Evolutionary conservation across 2,113 vertebrate species (phyloP).

Genomic region (Vombatus ursinus): DNA sequence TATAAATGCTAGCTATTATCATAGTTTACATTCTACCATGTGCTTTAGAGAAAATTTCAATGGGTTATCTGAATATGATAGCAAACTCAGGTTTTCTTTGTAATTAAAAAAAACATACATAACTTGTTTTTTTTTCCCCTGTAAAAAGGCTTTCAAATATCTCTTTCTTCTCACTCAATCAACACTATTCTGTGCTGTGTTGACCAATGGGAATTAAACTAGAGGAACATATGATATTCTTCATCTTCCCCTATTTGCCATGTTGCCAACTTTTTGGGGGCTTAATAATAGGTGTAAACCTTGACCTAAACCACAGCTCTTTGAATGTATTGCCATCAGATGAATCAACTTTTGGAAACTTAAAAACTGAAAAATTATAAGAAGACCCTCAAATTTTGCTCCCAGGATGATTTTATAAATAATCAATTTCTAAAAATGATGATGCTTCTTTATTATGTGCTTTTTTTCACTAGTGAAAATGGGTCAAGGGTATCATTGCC

Average conservation of each 20-base stretch:
- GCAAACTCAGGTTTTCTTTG: neutral
- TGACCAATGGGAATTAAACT: conserved; percentile 1
- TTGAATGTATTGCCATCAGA: neutral
- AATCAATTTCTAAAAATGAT: neutral
- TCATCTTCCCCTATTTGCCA: neutral
- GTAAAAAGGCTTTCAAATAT: conserved; percentile 35
- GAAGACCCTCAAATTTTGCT: conserved; percentile 15
- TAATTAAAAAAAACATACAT: conserved; percentile 34
- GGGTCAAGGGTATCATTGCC: neutral
- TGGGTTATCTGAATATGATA: neutral
- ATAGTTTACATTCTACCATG: neutral
- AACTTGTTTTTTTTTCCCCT: conserved; percentile 2
- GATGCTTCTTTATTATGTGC: neutral
- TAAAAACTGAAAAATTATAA: neutral
- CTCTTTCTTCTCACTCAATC: neutral
- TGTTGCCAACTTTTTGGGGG: neutral
- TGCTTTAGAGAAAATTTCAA: neutral
- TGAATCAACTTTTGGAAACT: neutral
- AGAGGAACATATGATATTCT: neutral
- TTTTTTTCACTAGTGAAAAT: neutral
- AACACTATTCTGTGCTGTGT: neutral
- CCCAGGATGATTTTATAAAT: neutral
- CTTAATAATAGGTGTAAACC: neutral
- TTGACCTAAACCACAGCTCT: conserved; percentile 1
- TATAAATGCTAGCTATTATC: neutral